Evolutionary conservation across 2,113 vertebrate species (phyloP), one percentile per base, ranked within the genome.

Genomic region (Macroglossus sobrinus): DNA sequence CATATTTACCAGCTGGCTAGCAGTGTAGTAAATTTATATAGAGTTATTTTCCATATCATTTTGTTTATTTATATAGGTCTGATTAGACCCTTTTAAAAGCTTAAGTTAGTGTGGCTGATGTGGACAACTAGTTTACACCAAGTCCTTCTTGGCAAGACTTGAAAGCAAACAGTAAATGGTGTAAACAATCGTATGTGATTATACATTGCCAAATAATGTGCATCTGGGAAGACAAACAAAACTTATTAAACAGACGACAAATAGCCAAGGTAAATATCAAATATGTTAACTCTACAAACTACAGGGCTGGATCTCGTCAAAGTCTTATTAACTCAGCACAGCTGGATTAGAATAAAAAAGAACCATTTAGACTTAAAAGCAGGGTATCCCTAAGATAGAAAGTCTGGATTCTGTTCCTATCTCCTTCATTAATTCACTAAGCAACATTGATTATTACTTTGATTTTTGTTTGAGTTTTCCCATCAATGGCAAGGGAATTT

Each of bases 71-170:
- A 97, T 86, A 91, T 68, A 93, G 81, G 45, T 79, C 66, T 66
- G 30, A 96, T 94, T 98, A 95, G 97, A 96, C 66, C 96, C 97
- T 98, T 97, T 98, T 97, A 98, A 97, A 98, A 91, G 95, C 94
- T 97, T 96, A 98, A 88, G 90, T 96, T 85, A 80, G 97, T 96
- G 92, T 96, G 82, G 89, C 93, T 95, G 95, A 88, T 90, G 91
- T 88, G 95, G 96, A 98, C 96, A 97, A 95, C 95, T 93, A 93
- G 97, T 97, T 97, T 97, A 97, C 82, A 96, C 92, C 85, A 96
- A 94, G 93, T 79, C 59, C 72, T 92, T 94, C 94, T 95, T 97
- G 97, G 97, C 97, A 87, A 84, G 91, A 95, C 97, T 97, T 98
- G 79, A 98, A 97, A 97, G 97, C 82, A 81, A 96, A 87, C 1